Evolutionary conservation across 2,113 vertebrate species (phyloP).

Genomic region (Hypocryptadius cinnamomeus): DNA sequence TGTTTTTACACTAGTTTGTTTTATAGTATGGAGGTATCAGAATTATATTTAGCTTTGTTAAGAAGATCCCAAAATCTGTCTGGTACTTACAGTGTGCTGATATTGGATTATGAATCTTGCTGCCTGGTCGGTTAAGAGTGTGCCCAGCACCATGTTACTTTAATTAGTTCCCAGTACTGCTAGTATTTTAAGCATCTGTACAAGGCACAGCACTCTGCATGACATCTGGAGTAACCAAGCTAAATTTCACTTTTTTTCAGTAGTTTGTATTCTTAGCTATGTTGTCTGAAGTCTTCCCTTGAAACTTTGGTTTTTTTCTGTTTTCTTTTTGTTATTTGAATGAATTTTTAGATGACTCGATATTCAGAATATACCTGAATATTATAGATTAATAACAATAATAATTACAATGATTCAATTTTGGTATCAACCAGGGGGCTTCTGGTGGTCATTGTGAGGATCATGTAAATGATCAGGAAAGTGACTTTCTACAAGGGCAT

Average conservation of each 20-base stretch:
- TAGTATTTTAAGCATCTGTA: neutral
- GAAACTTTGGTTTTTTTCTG: neutral
- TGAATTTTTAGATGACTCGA: neutral
- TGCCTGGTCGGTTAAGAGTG: neutral
- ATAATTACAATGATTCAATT: neutral
- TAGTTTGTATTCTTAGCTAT: neutral
- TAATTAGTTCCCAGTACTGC: neutral
- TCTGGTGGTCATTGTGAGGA: neutral
- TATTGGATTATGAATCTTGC: neutral
- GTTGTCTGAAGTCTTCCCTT: neutral
- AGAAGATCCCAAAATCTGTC: neutral
- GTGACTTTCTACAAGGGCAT: neutral
- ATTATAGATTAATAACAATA: neutral
- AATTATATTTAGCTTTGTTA: constrained; percentile 7
- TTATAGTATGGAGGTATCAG: neutral
- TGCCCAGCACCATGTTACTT: neutral
- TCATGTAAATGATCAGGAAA: neutral
- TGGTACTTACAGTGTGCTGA: neutral
- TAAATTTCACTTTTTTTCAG: neutral
- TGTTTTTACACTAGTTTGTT: neutral
- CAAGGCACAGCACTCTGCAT: neutral
- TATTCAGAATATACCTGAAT: neutral
- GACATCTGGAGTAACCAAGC: neutral
- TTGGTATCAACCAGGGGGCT: neutral
- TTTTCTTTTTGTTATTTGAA: neutral